Base-by-base conservation (phyloP, 1,140 invertebrate species). In the Antheraea mylitta region DNA sequence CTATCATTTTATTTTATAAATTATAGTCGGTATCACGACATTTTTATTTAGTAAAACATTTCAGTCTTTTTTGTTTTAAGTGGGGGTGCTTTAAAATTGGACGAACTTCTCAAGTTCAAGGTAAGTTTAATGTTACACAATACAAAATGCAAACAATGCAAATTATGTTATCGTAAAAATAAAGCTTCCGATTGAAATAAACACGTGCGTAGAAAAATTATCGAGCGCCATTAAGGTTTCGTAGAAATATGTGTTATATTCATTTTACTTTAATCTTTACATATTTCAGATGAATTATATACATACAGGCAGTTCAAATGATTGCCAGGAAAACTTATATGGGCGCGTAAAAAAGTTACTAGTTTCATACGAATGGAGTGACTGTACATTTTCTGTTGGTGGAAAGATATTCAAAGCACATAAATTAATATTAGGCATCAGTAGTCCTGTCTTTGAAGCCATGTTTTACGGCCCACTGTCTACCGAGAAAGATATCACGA, bases 391-490 rank as follows among this genome's bases (percentile, higher is more conserved):
- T 74, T 81, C 87, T 69, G 90, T 94, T 36, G 82, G 84, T 68
- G 89, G 87, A 30, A 84, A 91, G 78, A 88, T 93, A 72, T 91
- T 96, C 58, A 89, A 92, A 79, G 94, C 94, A 64, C 95, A 96
- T 78, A 96, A 95, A 83, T 82, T 96, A 45, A 94, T 96, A 67
- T 77, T 97, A 36, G 93, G 94, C 9, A 93, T 94, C 11, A 93
- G 93, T 74, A 96, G 96, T 87, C 95, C 96, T 6, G 95, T 96
- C n/a, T 96, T 97, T 80, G 95, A 96, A 83, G 95, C 95, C 11
- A 95, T 96, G 95, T 94, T 96, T 73, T 96, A 93, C 85, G 95
- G 95, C 0, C 92, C 94, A n/a, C 70, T 96, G 71, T 94, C 95
- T 42, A 87, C 91, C 58, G 74, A 82, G 71, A 79, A 87, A 59